These are phyloP conservation scores for Trissolcus brochymenae DNA, from an alignment of 2,888 invertebrate species.

Conservation along the genomic window DNA sequence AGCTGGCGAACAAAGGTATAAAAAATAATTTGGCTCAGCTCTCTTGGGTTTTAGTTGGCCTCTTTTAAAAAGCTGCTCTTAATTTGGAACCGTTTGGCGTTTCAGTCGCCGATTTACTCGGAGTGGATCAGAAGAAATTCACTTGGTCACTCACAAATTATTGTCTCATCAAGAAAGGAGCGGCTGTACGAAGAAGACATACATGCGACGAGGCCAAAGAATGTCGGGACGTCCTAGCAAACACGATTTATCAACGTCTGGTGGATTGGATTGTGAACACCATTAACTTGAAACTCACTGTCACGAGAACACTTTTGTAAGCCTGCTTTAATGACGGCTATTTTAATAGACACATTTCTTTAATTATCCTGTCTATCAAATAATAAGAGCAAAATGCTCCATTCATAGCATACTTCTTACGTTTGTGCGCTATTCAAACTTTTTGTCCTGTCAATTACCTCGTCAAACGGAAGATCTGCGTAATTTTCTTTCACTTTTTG, in stretches of 20 bases:
- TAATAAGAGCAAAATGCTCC: slow-evolving; percentile 43
- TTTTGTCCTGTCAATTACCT: slow-evolving; percentile 41
- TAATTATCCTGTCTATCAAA: slow-evolving; percentile 53
- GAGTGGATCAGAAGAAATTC: slow-evolving; percentile 88
- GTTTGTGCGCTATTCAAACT: slow-evolving; percentile 15
- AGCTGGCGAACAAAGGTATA: slow-evolving; percentile 81
- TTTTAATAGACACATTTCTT: slow-evolving; percentile 55
- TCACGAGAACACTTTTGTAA: slow-evolving; percentile 92
- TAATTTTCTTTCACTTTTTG: slow-evolving; percentile 6
- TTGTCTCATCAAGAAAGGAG: slow-evolving; percentile 86
- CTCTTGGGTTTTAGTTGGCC: no score
- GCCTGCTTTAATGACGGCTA: slow-evolving; percentile 72
- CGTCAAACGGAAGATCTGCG: slow-evolving; percentile 17
- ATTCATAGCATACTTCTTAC: slow-evolving; percentile 30
- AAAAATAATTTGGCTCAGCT: not conserved
- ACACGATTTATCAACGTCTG: slow-evolving; percentile 88
- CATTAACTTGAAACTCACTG: slow-evolving; percentile 89
- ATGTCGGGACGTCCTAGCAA: slow-evolving; percentile 90
- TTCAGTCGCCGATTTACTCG: slow-evolving; percentile 84
- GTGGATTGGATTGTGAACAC: slow-evolving; percentile 93
- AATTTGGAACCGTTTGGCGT: not conserved
- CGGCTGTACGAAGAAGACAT: slow-evolving; percentile 82
- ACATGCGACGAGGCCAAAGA: slow-evolving; percentile 88
- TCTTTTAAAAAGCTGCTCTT: no score
- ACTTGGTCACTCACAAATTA: slow-evolving; percentile 91